Percentiles rank a stretch among this genome's conserved stretches.
Evolutionary conservation across 1,140 invertebrate species (phyloP).

Genomic region (Saxidomus purpurata): DNA sequence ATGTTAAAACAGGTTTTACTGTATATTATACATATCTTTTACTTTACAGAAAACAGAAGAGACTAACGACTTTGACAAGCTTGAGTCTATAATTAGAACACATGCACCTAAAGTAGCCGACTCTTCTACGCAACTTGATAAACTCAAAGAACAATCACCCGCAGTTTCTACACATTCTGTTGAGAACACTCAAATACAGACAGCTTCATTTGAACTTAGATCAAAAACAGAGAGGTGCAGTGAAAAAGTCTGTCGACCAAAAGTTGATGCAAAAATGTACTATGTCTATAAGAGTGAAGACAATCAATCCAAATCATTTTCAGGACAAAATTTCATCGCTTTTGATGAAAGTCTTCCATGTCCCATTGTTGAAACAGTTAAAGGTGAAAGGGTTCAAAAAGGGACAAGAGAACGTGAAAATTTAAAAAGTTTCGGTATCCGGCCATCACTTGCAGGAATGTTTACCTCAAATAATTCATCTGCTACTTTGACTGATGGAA

Average conservation of each 20-base stretch:
- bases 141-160: not conserved
- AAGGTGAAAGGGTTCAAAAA: not conserved
- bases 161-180: not conserved
- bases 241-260: not conserved
- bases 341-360: not conserved
- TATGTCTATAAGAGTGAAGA: slow-evolving; percentile 8
- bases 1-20: too few species aligned
- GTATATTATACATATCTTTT: too few species aligned
- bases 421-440: not conserved
- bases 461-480: too few species aligned
- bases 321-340: slow-evolving; percentile 7
- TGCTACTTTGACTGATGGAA: not conserved
- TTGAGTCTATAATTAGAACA: not conserved
- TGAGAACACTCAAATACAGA: not conserved
- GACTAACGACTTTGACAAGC: slow-evolving; percentile 4
- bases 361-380: not conserved
- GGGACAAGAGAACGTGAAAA: not conserved
- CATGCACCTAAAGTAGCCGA: not conserved
- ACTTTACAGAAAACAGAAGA: slow-evolving; percentile 15
- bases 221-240: not conserved
- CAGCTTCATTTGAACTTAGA: not conserved
- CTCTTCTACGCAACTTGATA: not conserved
- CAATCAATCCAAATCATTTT: not conserved
- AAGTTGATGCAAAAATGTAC: not conserved
- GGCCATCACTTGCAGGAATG: not conserved